Evolutionary conservation across 2,797 vertebrate species (phyloP).

Genomic region (Paratrypauchen microcephalus): DNA sequence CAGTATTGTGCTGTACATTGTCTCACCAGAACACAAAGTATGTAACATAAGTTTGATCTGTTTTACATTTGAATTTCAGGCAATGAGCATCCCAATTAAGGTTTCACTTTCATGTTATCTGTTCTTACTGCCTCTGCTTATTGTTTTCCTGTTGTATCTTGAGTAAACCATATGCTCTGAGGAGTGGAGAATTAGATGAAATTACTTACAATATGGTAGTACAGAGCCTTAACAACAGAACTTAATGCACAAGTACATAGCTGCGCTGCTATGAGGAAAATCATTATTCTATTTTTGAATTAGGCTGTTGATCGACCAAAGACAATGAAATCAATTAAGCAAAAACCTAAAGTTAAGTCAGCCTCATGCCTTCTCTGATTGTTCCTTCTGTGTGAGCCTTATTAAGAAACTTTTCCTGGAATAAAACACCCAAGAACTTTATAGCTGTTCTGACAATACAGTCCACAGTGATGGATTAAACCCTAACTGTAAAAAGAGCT

Average conservation of each 20-base stretch:
- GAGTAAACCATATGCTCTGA: slow-evolving; percentile 9
- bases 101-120: background rate
- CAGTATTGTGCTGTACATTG: background rate
- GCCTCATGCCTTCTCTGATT: slow-evolving; percentile 1
- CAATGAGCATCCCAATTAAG: background rate
- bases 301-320: slow-evolving; percentile 3
- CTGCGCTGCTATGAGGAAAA: background rate
- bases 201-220: background rate
- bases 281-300: slow-evolving; percentile 8
- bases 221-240: slow-evolving; percentile 1
- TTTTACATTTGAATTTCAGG: background rate
- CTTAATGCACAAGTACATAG: background rate
- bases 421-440: slow-evolving; percentile 10
- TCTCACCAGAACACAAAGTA: background rate
- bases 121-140: background rate
- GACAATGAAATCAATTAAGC: slow-evolving; percentile 9
- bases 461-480: slow-evolving; percentile 20
- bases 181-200: background rate
- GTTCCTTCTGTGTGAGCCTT: slow-evolving; percentile 1
- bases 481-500: slow-evolving; percentile 19
- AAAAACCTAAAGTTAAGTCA: background rate
- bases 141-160: slow-evolving; percentile 1
- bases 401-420: slow-evolving; percentile 22
- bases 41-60: background rate
- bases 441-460: slow-evolving; percentile 12